Evolutionary conservation across 2,888 invertebrate genomes (phyloP).

Genomic region (Dryobotodes eremita): DNA sequence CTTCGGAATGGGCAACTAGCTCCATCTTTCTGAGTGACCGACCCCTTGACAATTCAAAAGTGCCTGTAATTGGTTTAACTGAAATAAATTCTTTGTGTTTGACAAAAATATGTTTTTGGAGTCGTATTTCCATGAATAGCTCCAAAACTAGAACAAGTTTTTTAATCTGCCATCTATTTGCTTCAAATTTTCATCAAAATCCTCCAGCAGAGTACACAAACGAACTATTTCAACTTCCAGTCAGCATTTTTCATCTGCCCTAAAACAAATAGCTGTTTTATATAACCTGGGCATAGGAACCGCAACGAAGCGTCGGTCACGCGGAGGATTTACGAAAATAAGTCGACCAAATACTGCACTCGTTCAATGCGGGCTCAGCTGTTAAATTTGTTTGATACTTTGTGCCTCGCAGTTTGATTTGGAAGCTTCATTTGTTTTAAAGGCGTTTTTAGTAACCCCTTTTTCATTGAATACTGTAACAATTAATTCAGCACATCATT

Average conservation of each 20-base stretch:
- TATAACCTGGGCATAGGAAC: slow-evolving; percentile 11
- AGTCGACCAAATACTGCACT: slow-evolving; percentile 46
- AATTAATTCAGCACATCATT: no score
- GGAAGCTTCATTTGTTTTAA: slow-evolving; percentile 25
- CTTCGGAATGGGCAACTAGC: no score
- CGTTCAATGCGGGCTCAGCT: slow-evolving; percentile 49
- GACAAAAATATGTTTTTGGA: not conserved
- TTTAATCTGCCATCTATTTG: not conserved
- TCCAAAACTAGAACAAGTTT: not conserved
- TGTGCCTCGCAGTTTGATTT: slow-evolving; percentile 36
- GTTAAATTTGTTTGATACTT: slow-evolving; percentile 40
- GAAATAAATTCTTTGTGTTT: no score
- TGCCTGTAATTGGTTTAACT: no score
- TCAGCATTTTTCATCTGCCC: not conserved
- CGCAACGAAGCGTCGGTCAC: slow-evolving; percentile 34
- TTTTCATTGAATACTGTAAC: not conserved
- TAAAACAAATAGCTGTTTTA: slow-evolving; percentile 31
- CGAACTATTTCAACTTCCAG: slow-evolving; percentile 3
- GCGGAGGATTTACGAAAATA: slow-evolving; percentile 43
- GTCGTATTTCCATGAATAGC: not conserved
- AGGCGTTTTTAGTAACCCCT: not conserved
- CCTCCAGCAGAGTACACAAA: not conserved
- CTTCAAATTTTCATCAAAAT: slow-evolving; percentile 7
- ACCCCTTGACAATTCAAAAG: no score
- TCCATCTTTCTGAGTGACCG: no score